Conservation (phyloP, 2,888 invertebrate species). For the Philereme vetulata region DNA sequence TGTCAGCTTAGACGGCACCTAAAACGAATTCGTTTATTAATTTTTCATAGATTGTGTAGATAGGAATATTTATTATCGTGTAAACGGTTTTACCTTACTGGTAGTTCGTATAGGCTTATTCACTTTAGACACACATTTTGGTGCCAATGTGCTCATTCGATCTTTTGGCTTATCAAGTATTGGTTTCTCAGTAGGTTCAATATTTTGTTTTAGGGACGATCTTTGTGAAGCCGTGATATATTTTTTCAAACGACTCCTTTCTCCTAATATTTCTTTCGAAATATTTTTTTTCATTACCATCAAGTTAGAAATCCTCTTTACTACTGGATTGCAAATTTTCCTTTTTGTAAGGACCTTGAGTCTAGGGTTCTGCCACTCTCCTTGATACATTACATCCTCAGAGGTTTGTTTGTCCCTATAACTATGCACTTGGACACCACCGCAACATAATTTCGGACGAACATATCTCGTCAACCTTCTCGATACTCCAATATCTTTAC, state of each 20-base stretch:
- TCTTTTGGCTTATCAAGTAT: constrained; percentile 3
- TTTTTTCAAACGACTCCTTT: constrained; percentile 10
- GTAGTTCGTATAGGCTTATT: constrained; percentile 34
- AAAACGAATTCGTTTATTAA: constrained; percentile 39
- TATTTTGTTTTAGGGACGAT: background rate
- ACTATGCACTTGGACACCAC: constrained; percentile 71
- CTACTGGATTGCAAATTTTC: constrained; percentile 39
- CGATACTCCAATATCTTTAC: constrained; percentile 8
- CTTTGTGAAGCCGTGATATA: constrained; percentile 6
- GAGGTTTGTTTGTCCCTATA: constrained; percentile 61
- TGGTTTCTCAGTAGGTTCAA: constrained; percentile 5
- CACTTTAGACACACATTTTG: constrained; percentile 8
- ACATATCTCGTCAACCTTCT: constrained; percentile 34
- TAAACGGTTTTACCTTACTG: constrained; percentile 45
- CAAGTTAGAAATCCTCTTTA: constrained; percentile 41
- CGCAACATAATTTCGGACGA: constrained; percentile 56
- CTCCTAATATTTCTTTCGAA: constrained; percentile 35
- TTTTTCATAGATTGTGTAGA: no score
- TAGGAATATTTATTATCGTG: background rate
- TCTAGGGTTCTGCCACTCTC: constrained; percentile 64
- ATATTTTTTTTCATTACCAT: constrained; percentile 39
- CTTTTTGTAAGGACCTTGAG: constrained; percentile 46
- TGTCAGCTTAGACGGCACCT: constrained; percentile 56
- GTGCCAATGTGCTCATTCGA: constrained; percentile 2
- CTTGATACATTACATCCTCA: constrained; percentile 74